Evolutionary conservation across 37 sponge, comb jelly and placozoan species (phyloP).

Genomic region (Mnemiopsis leidyi): DNA sequence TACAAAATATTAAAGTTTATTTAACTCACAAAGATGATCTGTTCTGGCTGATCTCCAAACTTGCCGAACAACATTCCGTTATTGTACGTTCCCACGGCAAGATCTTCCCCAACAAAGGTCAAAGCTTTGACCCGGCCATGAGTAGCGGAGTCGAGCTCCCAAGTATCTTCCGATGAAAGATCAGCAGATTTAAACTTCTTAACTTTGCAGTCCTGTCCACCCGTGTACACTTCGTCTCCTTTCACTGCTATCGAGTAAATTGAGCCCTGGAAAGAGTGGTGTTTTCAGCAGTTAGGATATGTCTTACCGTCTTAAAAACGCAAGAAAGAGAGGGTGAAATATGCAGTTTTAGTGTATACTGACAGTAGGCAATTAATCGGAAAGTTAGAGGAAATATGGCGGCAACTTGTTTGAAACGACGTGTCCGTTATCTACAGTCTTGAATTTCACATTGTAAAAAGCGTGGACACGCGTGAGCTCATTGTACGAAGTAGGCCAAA

Average conservation of each 20-base stretch:
- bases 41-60: constrained; percentile 6
- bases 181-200: not conserved
- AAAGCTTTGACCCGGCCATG: constrained; percentile 13
- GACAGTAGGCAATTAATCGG: no score
- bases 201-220: constrained; percentile 41
- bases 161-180: not conserved
- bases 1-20: not conserved
- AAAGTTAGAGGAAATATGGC: no score
- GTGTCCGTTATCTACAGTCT: no score
- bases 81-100: constrained; percentile 40
- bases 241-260: constrained; percentile 24
- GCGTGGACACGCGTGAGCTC: no score
- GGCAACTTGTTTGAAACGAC: no score
- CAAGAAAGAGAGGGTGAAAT: no score
- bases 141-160: not conserved
- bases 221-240: constrained; percentile 2
- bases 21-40: constrained; percentile 8
- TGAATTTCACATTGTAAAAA: no score
- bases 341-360: no score
- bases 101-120: not conserved
- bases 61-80: constrained; percentile 23
- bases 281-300: no score
- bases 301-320: no score
- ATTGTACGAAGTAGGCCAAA: no score
- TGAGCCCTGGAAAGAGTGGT: not conserved